Evolutionary conservation across 2,113 vertebrate species (phyloP).

Genomic region (Chaetura pelagica): DNA sequence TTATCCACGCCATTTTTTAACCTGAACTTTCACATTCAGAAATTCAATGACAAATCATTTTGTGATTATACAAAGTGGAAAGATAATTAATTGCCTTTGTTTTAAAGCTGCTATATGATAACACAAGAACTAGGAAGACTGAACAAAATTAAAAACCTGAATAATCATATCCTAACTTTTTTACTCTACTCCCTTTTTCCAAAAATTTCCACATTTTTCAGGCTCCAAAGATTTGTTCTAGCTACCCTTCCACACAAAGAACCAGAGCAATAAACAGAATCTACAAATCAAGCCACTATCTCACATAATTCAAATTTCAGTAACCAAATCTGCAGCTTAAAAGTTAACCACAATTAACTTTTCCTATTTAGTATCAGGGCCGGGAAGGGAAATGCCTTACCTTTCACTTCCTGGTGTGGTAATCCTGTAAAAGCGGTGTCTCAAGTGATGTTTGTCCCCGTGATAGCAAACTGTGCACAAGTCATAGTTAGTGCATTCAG

Average conservation of each 20-base stretch:
- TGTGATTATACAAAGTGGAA: neutral
- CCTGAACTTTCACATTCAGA: neutral
- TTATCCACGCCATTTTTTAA: neutral
- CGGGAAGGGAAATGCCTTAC: conserved; percentile 72
- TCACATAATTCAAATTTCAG: neutral
- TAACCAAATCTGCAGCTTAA: neutral
- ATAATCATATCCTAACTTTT: neutral
- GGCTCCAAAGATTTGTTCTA: neutral
- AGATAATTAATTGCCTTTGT: neutral
- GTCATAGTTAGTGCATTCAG: conserved; percentile 98
- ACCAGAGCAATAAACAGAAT: neutral
- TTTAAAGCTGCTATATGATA: neutral
- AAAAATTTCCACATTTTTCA: neutral
- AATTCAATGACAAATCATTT: neutral
- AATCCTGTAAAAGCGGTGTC: conserved; percentile 98
- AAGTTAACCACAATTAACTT: neutral
- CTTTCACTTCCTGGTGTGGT: conserved; percentile 98
- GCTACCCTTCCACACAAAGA: neutral
- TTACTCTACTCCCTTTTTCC: neutral
- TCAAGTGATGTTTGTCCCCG: conserved; percentile 97
- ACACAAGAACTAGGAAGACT: neutral
- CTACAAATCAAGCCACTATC: neutral
- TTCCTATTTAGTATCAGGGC: neutral
- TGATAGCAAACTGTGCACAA: conserved; percentile 99
- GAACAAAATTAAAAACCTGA: neutral